A percentile compares a stretch with the other conserved stretches of the same genome.
phyloP scores from a whole-genome alignment of 2,797 vertebrate genomes.

The Percopsis omiscomaycus region DNA sequence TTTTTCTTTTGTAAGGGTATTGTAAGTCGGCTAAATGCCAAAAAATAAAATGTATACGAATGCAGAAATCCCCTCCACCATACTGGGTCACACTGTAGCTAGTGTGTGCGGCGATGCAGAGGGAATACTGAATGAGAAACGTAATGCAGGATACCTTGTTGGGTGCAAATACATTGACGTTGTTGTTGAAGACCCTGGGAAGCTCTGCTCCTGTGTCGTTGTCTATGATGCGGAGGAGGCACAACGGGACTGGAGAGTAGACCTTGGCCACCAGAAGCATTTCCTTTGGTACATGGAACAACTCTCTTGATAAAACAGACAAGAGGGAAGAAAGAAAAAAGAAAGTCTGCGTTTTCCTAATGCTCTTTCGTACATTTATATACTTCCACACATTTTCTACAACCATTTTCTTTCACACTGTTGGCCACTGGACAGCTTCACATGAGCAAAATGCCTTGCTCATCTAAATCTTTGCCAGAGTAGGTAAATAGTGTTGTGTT shows the following conservation, averaged over 20 bases:
- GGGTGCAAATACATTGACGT: slow-evolving; percentile 76
- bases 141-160: slow-evolving; percentile 81
- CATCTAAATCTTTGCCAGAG: neutral
- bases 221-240: slow-evolving; percentile 84
- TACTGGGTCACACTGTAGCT: no score
- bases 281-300: slow-evolving; percentile 82
- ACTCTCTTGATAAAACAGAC: slow-evolving; percentile 77
- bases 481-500: neutral
- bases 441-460: neutral
- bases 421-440: neutral
- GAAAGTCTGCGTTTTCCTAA: neutral
- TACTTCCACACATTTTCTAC: neutral
- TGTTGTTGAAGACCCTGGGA: slow-evolving; percentile 78
- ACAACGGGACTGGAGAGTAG: slow-evolving; percentile 74
- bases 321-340: neutral
- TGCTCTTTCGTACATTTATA: neutral
- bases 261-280: slow-evolving; percentile 83
- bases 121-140: no score
- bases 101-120: no score
- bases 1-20: no score
- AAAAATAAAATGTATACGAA: no score
- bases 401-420: neutral
- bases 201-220: slow-evolving; percentile 89
- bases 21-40: no score
- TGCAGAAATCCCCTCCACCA: no score